Conservation (phyloP, 2,113 vertebrate genomes). For the Chaenogobius annularis region DNA sequence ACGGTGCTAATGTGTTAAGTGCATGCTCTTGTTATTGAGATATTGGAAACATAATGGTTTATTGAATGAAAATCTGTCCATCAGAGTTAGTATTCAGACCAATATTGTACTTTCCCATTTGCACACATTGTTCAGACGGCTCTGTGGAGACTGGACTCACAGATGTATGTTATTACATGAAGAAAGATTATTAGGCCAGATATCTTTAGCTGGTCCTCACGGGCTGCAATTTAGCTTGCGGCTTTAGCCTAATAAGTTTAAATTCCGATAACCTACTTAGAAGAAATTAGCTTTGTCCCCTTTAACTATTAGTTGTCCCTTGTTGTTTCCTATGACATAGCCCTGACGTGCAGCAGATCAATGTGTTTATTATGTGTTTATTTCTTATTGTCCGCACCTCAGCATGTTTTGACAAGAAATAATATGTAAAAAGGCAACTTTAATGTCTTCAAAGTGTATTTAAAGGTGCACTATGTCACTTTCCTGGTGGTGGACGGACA, state of each 20-base stretch:
- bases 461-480: too few relatives aligned
- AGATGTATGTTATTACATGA: slow-evolving; percentile 16
- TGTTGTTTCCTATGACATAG: slow-evolving; percentile 17
- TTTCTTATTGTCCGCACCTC: too few relatives aligned
- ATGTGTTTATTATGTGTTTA: slow-evolving; percentile 7
- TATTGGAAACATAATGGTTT: not conserved
- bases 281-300: slow-evolving; percentile 46
- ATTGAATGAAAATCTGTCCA: not conserved
- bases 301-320: slow-evolving; percentile 7
- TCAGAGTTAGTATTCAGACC: not conserved
- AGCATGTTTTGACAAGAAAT: too few relatives aligned
- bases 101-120: not conserved
- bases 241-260: slow-evolving; percentile 37
- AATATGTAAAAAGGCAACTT: too few relatives aligned
- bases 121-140: not conserved
- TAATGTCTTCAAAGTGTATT: too few relatives aligned
- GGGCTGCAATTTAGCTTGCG: slow-evolving; percentile 46
- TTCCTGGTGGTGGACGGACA: too few relatives aligned
- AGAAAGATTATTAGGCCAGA: slow-evolving; percentile 57
- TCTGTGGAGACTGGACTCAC: slow-evolving; percentile 9
- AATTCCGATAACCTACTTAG: slow-evolving; percentile 62
- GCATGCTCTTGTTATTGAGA: not conserved
- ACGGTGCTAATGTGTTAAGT: not conserved
- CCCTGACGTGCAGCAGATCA: not conserved
- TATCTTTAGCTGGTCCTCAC: slow-evolving; percentile 59